phyloP scores from a whole-genome alignment of 2,888 invertebrate genomes.

The Saturnia pavonia region DNA sequence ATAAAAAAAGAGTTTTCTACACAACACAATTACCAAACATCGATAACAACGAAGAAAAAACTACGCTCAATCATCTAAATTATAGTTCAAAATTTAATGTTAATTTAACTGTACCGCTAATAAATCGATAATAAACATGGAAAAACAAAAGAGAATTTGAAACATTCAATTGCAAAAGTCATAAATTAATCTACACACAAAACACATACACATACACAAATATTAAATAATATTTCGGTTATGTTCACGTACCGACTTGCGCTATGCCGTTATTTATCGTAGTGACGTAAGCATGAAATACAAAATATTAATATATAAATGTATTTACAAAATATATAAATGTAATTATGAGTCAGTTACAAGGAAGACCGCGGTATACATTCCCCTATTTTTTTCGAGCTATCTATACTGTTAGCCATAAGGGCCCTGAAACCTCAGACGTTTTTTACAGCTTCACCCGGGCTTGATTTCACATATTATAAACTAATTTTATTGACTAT shows the following conservation, averaged over 20 bases:
- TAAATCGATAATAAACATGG: background rate
- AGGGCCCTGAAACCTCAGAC: too few relatives aligned
- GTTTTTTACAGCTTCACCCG: too few relatives aligned
- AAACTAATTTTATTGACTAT: too few relatives aligned
- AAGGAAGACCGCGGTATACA: too few relatives aligned
- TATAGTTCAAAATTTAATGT: background rate
- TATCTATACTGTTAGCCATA: too few relatives aligned
- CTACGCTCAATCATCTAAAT: background rate
- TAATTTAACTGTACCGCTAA: background rate
- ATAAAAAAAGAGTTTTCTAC: background rate
- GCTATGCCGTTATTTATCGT: slow-evolving; percentile 61
- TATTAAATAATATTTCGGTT: slow-evolving; percentile 23
- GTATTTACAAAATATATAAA: slow-evolving; percentile 47
- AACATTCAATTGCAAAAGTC: background rate
- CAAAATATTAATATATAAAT: slow-evolving; percentile 56
- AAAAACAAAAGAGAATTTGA: background rate
- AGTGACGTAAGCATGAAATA: slow-evolving; percentile 65
- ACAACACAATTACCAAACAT: background rate
- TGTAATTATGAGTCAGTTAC: too few relatives aligned
- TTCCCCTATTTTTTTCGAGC: too few relatives aligned
- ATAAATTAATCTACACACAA: background rate
- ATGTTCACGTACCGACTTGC: slow-evolving; percentile 75
- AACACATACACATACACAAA: too few relatives aligned
- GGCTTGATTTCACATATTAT: too few relatives aligned
- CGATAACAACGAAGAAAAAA: background rate